Evolutionary conservation across 2,113 vertebrate species (phyloP), one percentile per base, ranked within the genome.

Genomic region (Pelodiscus sinensis): DNA sequence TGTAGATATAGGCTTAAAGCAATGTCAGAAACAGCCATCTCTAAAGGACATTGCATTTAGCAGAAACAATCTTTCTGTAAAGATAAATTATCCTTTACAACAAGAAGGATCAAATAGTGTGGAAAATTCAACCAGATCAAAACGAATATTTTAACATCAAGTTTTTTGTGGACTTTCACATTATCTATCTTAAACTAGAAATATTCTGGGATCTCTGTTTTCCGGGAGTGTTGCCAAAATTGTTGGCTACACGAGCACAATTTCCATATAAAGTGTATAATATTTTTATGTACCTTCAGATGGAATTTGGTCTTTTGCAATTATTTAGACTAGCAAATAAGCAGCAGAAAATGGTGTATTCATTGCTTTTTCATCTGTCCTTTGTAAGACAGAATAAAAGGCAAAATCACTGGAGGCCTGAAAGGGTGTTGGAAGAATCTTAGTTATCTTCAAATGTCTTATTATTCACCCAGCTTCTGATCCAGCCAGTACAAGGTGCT

Each of bases 21-120:
- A 29, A 27, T 60, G 25, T 60, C 58, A 29, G 12, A 12, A 60
- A 60, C 58, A 60, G 27, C 12, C 25, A 60, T 11, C 58, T 60
- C 58, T 13, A 60, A 25, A 60, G 58, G 25, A 25, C 58, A 60
- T 60, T 60, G 27, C 25, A 14, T 60, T 60, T 60, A 60, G 58
- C 27, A 60, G 58, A 27, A 60, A 60, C 58, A 58, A 58, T 58
- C 57, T 24, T 22, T 58, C 57, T 58, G 22, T 35, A n/a, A 3
- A 58, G 2, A 44, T 75, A 85, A 85, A 81, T 84, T 18, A 65
- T 5, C 4, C 58, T 1, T 18, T 85, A 9, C 18, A 89, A 79
- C 16, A 93, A 87, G 87, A 82, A 89, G 2, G 5, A 62, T 68
- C 71, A 85, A 18, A 94, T 5, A 13, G 25, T 60, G 18, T 81